Base-by-base conservation (phyloP, 2,113 vertebrate species). In the Pipa parva region DNA sequence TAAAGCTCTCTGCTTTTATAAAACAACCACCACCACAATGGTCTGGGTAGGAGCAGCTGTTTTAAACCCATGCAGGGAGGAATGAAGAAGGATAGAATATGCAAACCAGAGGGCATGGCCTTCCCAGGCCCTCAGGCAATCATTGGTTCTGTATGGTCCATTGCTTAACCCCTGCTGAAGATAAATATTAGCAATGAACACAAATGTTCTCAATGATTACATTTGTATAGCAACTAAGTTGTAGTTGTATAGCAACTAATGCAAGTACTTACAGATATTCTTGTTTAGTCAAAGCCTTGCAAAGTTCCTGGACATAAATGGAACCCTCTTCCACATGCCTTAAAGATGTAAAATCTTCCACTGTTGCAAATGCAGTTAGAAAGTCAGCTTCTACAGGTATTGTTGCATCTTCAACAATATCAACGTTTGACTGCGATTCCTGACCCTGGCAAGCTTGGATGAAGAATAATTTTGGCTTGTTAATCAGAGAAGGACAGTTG, bases 281-380 rank as follows among this genome's bases (percentile, higher is more conserved):
- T 39, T 63, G 72, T 1, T 0, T 3, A n/a, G 3, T 0, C 63
- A 94, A 77, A 69, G 85, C 83, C 0, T 6, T 6, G 72, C 92
- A 93, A 26, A 94, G 84, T 66, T 81, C 73, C 1, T 93, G 91
- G 72, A 93, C 80, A 72, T 89, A 94, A 76, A 89, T 45, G 21
- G 87, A 89, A 49, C 92, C 92, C 0, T 2, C 59, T 2, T 0
- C 0, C 0, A 0, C 4, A 24, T 3, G 9, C 69, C 91, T 76
- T 48, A 82, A 89, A 3, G 78, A 81, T 21, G 4, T 13, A 46
- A 7, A 85, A 0, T 81, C 63, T 17, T 77, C 73, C 36, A 89
- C 80, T 0, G 90, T 92, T 48, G 91, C 65, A 84, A 86, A 87
- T 71, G 85, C 86, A 20, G 91, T 10, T 70, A 93, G 76, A 71